These are phyloP conservation scores for Psittacula echo DNA, from an alignment of 2,797 vertebrate genomes.

Conservation along the genomic window DNA sequence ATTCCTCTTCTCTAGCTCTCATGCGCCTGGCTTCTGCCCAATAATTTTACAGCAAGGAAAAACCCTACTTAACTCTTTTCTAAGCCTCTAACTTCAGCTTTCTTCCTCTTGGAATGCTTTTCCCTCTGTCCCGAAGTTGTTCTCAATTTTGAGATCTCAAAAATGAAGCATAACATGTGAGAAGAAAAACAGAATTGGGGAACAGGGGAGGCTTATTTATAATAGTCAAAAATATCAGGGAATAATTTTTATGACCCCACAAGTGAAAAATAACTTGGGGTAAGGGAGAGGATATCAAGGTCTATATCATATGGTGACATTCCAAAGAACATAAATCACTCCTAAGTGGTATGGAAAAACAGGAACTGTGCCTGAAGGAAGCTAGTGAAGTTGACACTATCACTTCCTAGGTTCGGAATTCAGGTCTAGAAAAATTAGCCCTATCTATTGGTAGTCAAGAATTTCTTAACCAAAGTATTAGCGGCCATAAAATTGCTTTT, in stretches of 20 bases:
- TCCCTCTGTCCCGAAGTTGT: neutral
- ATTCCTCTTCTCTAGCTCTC: constrained; percentile 2
- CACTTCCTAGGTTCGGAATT: constrained; percentile 53
- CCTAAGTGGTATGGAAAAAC: neutral
- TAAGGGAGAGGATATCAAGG: neutral
- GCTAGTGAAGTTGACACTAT: constrained; percentile 30
- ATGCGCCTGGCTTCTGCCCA: constrained; percentile 10
- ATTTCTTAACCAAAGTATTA: constrained; percentile 35
- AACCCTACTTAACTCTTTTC: neutral
- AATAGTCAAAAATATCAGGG: neutral
- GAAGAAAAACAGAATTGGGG: neutral
- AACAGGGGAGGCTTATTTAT: neutral
- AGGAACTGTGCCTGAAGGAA: constrained; percentile 32
- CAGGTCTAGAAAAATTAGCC: constrained; percentile 40
- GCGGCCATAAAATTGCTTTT: constrained; percentile 36
- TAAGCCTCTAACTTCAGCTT: neutral
- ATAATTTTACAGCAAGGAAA: constrained; percentile 30
- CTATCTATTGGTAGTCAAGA: constrained; percentile 49
- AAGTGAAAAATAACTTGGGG: neutral
- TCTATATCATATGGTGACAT: neutral
- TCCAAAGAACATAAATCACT: neutral
- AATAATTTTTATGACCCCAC: neutral
- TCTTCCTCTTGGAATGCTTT: neutral
- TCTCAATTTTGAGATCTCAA: neutral
- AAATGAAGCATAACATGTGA: neutral